These are phyloP conservation scores for Aricia artaxerxes DNA, from an alignment of 2,888 invertebrate species.

Conservation along the genomic window DNA sequence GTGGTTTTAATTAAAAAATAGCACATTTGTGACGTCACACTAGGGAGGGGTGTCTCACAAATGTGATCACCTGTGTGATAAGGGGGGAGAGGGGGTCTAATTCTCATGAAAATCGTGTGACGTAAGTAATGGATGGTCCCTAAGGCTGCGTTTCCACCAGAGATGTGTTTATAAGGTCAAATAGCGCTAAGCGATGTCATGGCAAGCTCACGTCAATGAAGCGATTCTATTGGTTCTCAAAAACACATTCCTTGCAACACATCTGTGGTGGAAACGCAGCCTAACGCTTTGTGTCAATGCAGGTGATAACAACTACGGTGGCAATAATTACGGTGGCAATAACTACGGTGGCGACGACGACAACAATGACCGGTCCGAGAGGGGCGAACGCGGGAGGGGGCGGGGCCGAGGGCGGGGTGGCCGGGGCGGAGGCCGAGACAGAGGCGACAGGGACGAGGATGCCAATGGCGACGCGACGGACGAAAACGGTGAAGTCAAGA, in stretches of 20 bases:
- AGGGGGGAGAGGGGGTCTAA: no score
- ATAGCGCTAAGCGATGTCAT: no score
- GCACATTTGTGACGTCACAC: not conserved
- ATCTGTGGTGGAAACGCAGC: no score
- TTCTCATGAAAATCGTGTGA: no score
- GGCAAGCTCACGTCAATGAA: no score
- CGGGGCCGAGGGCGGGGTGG: slow-evolving; percentile 45
- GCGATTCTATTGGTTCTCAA: no score
- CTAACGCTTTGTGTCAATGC: not conserved
- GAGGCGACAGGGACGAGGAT: slow-evolving; percentile 39
- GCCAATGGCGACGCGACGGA: slow-evolving; percentile 45
- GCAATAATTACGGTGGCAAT: no score
- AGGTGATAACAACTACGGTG: slow-evolving; percentile 35
- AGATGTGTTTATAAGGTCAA: no score
- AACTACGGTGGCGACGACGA: slow-evolving; percentile 42
- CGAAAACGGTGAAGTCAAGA: slow-evolving; percentile 60
- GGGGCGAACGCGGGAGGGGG: slow-evolving; percentile 47
- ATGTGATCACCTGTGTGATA: no score
- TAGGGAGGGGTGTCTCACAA: no score
- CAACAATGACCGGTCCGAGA: slow-evolving; percentile 50
- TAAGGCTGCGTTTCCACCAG: not conserved
- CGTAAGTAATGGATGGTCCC: no score
- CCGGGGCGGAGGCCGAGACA: slow-evolving; percentile 42
- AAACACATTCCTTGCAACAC: no score
- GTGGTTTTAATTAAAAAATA: not conserved